These are phyloP conservation scores for Protophormia terraenovae DNA, from an alignment of 2,888 invertebrate species.

Conservation along the genomic window DNA sequence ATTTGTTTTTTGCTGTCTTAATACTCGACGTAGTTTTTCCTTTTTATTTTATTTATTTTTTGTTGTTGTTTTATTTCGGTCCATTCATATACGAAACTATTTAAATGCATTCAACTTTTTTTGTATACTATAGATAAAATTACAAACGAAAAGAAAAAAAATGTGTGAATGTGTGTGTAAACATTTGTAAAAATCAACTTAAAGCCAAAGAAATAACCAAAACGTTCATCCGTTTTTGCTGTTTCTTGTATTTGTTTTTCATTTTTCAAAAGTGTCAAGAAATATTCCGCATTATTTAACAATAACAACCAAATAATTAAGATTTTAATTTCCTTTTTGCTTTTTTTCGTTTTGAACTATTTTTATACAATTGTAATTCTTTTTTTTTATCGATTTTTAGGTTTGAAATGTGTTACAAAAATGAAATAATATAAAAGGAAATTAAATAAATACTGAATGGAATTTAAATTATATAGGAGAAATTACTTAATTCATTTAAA, in stretches of 20 bases:
- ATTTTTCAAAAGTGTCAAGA: conserved; percentile 47
- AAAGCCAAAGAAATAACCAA: neutral
- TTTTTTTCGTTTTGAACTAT: neutral
- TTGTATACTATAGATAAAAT: neutral
- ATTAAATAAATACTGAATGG: neutral
- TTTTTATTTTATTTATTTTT: neutral
- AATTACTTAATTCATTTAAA: too few relatives aligned
- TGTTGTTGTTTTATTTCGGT: neutral
- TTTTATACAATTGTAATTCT: conserved; percentile 24
- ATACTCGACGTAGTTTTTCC: neutral
- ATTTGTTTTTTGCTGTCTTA: neutral
- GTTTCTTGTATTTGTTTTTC: conserved; percentile 26
- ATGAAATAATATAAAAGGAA: neutral
- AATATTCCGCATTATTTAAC: conserved; percentile 58
- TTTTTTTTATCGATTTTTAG: conserved; percentile 19
- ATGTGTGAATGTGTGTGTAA: too few relatives aligned
- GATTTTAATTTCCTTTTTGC: neutral
- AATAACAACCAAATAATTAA: conserved; percentile 43
- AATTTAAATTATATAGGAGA: too few relatives aligned
- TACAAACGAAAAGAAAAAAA: neutral
- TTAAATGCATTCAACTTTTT: conserved; percentile 43
- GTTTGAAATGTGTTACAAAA: neutral
- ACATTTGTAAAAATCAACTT: conserved; percentile 9
- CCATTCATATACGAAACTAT: conserved; percentile 42
- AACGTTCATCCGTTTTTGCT: neutral